phyloP scores from a whole-genome alignment of 2,888 invertebrate species.

The Allophyes oxyacanthae region DNA sequence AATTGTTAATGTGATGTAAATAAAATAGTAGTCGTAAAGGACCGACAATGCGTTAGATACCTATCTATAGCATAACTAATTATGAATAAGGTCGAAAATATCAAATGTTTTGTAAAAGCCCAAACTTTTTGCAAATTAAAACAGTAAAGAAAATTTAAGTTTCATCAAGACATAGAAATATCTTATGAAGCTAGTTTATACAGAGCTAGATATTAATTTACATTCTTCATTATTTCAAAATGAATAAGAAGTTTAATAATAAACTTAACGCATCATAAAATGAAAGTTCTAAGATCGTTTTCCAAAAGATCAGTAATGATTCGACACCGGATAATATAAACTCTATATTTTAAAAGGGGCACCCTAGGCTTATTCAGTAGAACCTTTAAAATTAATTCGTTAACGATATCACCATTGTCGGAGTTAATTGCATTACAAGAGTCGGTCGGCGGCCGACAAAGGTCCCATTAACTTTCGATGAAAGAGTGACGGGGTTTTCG shows the following conservation, averaged over 20 bases:
- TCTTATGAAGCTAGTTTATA: no score
- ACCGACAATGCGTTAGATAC: constrained; percentile 6
- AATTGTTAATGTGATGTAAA: constrained; percentile 31
- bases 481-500: constrained; percentile 79
- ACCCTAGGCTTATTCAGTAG: constrained; percentile 57
- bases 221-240: not conserved
- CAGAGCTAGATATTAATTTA: no score
- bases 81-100: no score
- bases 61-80: constrained; percentile 9
- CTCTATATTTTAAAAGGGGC: constrained; percentile 52
- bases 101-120: no score
- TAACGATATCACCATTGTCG: constrained; percentile 84
- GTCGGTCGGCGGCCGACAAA: constrained; percentile 81
- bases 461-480: constrained; percentile 85
- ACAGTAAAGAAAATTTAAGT: not conserved
- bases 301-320: constrained; percentile 19
- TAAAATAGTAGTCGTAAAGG: constrained; percentile 10
- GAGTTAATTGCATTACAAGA: constrained; percentile 89
- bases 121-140: no score
- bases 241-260: not conserved
- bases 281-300: not conserved
- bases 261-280: constrained; percentile 1
- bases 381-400: constrained; percentile 85
- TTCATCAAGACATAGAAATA: no score
- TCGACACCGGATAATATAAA: constrained; percentile 24